A percentile compares a stretch with the other conserved stretches of the same genome.
Conservation (phyloP, 2,113 vertebrate genomes). For the Rhizomys pruinosus region DNA sequence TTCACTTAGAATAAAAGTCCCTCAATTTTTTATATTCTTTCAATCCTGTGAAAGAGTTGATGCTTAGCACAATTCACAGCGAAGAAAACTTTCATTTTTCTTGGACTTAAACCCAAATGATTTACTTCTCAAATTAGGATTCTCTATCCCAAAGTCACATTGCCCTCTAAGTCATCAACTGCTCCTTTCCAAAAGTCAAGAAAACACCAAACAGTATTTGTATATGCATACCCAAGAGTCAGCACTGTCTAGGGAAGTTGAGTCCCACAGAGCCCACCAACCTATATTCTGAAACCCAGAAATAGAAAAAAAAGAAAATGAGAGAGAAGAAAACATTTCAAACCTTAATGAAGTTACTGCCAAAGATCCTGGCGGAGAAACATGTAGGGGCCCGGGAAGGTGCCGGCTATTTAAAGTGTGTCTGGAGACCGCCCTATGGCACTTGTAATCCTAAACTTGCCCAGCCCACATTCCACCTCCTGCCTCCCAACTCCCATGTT, state of each 20-base stretch:
- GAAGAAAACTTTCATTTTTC: background rate
- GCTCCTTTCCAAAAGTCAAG: conserved; percentile 32
- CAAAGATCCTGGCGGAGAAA: conserved; percentile 59
- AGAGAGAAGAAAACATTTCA: conserved; percentile 56
- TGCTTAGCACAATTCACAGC: background rate
- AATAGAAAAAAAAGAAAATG: background rate
- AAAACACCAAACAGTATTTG: background rate
- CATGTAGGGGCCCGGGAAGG: conserved; percentile 77
- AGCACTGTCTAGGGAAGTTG: background rate
- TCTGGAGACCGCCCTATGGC: conserved; percentile 79
- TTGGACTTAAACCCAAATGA: background rate
- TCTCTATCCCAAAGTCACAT: background rate
- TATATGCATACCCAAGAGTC: background rate
- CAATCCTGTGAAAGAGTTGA: background rate
- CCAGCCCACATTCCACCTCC: conserved; percentile 87
- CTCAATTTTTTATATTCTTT: background rate
- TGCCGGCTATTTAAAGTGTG: conserved; percentile 88
- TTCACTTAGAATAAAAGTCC: background rate
- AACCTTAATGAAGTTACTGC: conserved; percentile 81
- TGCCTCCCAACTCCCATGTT: conserved; percentile 67
- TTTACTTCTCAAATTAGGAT: background rate
- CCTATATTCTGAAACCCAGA: conserved; percentile 18
- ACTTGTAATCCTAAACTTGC: conserved; percentile 91
- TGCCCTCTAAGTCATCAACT: background rate
- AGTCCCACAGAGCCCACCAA: background rate